Conservation (phyloP, 2,797 vertebrate species). For the Amphiprion clarkii region DNA sequence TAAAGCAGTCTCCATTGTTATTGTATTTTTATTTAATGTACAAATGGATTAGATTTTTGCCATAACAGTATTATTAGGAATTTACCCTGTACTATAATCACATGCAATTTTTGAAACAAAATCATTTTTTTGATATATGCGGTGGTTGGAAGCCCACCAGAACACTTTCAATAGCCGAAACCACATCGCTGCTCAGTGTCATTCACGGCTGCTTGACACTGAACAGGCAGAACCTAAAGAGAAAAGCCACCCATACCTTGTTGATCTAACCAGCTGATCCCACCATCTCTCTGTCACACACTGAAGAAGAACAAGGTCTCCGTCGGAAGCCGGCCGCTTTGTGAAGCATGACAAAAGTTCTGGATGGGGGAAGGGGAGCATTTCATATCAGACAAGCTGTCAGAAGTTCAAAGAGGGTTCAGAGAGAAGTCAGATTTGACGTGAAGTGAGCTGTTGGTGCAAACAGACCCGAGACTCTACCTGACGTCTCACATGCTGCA, state of each 20-base stretch:
- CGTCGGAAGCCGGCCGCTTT: conserved; percentile 55
- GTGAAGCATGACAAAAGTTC: conserved; percentile 68
- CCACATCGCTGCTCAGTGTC: background rate
- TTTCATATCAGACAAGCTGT: conserved; percentile 68
- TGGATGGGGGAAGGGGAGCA: conserved; percentile 20
- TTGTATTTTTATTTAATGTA: background rate
- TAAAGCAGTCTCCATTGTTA: background rate
- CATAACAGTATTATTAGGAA: background rate
- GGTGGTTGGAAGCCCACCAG: background rate
- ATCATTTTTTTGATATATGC: background rate
- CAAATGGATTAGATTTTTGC: background rate
- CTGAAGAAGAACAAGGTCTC: conserved; percentile 48
- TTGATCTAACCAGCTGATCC: conserved; percentile 31
- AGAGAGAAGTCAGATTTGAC: conserved; percentile 68
- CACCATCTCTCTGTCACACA: conserved; percentile 32
- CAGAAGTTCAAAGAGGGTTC: conserved; percentile 76
- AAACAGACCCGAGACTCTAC: conserved; percentile 57
- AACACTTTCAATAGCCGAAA: background rate
- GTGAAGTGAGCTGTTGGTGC: conserved; percentile 63
- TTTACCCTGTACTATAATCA: background rate
- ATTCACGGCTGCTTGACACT: conserved; percentile 18
- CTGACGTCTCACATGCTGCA: conserved; percentile 55
- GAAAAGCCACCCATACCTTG: conserved; percentile 21
- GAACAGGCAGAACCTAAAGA: conserved; percentile 19
- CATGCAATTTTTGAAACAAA: background rate